Percentiles rank a stretch among this genome's conserved stretches.
Evolutionary conservation across 1,140 invertebrate species (phyloP).

Genomic region (Popillia japonica): DNA sequence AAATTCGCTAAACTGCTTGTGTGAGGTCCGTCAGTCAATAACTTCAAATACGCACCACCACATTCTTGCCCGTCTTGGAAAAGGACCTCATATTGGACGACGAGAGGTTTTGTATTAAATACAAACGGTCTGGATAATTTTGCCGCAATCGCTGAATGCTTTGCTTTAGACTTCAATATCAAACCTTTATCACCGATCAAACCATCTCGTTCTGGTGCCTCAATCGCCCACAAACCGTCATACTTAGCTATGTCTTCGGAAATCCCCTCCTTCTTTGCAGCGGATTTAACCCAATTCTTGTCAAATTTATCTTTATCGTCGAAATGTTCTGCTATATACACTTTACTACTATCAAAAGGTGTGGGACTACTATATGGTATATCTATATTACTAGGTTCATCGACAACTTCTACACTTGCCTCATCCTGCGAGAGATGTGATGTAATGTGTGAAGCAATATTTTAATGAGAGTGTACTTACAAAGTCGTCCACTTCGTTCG

Average conservation of each 20-base stretch:
- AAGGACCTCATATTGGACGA: conserved; percentile 94
- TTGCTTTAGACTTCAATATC: conserved; percentile 93
- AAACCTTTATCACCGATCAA: conserved; percentile 87
- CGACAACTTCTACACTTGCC: conserved; percentile 55
- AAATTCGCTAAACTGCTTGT: conserved; percentile 82
- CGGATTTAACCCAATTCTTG: conserved; percentile 86
- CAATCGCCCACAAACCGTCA: conserved; percentile 87
- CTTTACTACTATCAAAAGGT: conserved; percentile 65
- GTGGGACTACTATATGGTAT: conserved; percentile 67
- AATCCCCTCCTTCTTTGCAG: conserved; percentile 92
- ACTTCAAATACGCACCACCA: conserved; percentile 97
- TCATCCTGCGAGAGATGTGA: conserved; percentile 54
- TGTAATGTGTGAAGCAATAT: not conserved
- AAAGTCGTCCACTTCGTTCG: conserved; percentile 19
- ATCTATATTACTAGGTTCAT: conserved; percentile 44
- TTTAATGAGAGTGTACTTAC: conserved; percentile 9
- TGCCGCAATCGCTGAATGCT: conserved; percentile 94
- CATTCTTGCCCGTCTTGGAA: conserved; percentile 97
- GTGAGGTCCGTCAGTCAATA: conserved; percentile 76
- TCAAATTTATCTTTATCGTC: conserved; percentile 79
- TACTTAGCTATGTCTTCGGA: conserved; percentile 95
- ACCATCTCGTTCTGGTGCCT: conserved; percentile 77
- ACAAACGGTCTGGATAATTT: conserved; percentile 82
- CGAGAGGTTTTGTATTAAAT: conserved; percentile 86
- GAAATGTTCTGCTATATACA: conserved; percentile 90